A percentile compares a stretch with the other conserved stretches of the same genome.
Evolutionary conservation across 2,113 vertebrate species (phyloP).

Genomic region (Hyaena hyaena): DNA sequence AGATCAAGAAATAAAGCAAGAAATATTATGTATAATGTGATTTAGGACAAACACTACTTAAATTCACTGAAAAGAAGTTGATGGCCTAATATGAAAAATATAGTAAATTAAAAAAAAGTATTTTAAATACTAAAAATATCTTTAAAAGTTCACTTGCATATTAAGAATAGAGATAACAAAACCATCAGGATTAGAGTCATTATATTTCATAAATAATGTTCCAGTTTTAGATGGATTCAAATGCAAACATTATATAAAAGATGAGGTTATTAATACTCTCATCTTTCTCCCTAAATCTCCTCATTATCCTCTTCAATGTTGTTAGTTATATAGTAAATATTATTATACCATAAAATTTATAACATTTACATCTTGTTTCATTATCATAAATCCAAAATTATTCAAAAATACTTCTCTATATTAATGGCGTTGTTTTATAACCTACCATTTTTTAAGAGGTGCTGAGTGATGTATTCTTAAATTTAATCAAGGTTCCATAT

Average conservation of each 20-base stretch:
- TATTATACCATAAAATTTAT: background rate
- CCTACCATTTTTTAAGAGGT: background rate
- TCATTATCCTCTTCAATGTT: background rate
- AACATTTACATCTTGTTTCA: background rate
- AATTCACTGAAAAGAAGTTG: background rate
- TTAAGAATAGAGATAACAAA: background rate
- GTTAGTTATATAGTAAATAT: background rate
- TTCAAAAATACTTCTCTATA: background rate
- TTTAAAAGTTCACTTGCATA: background rate
- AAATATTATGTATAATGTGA: background rate
- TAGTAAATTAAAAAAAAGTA: background rate
- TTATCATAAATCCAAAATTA: background rate
- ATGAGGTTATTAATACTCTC: background rate
- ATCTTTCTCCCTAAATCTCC: background rate
- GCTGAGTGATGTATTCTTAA: background rate
- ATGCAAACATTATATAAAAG: background rate
- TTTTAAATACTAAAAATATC: background rate
- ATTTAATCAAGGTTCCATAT: background rate
- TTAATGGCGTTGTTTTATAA: background rate
- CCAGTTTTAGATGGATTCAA: background rate
- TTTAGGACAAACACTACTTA: background rate
- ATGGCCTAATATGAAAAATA: background rate
- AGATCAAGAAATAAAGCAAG: background rate
- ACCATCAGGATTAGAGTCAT: background rate
- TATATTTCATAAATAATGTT: background rate